These are phyloP conservation scores for Philopedon plagiatum DNA, from an alignment of 2,888 invertebrate genomes.

Conservation along the genomic window DNA sequence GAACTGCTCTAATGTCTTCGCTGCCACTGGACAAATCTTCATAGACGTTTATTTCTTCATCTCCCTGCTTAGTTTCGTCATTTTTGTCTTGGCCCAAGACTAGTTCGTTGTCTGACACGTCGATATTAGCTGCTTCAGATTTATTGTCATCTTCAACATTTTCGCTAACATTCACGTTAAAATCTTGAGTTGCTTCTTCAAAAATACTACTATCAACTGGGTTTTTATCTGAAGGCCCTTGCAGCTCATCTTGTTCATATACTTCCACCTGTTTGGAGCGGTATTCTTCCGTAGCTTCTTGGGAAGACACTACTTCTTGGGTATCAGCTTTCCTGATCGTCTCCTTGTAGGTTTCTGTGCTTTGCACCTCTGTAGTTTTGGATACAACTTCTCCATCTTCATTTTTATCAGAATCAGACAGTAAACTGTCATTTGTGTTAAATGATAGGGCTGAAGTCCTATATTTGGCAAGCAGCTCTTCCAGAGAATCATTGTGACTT, in stretches of 20 bases:
- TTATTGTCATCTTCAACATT: background rate
- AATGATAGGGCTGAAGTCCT: background rate
- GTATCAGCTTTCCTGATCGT: conserved; percentile 1
- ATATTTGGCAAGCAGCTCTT: conserved; percentile 14
- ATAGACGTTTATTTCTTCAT: conserved; percentile 46
- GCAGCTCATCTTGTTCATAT: conserved; percentile 1
- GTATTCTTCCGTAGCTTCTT: conserved; percentile 25
- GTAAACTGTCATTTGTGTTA: conserved; percentile 2
- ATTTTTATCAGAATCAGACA: background rate
- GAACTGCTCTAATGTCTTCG: conserved; percentile 46
- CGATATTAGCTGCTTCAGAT: background rate
- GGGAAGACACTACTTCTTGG: conserved; percentile 3
- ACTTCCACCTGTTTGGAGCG: conserved; percentile 11
- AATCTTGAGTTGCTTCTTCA: background rate
- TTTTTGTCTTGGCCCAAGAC: background rate
- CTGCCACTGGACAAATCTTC: conserved; percentile 55
- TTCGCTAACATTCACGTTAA: background rate
- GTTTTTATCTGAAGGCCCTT: background rate
- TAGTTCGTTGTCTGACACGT: background rate
- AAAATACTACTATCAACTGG: background rate
- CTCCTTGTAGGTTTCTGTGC: conserved; percentile 14
- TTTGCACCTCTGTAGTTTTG: conserved; percentile 19
- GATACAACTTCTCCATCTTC: background rate
- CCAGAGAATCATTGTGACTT: conserved; percentile 14
- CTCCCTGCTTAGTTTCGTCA: background rate